Evolutionary conservation across 2,888 invertebrate species (phyloP), one percentile per base, ranked within the genome.

Genomic region (Noctua fimbriata): DNA sequence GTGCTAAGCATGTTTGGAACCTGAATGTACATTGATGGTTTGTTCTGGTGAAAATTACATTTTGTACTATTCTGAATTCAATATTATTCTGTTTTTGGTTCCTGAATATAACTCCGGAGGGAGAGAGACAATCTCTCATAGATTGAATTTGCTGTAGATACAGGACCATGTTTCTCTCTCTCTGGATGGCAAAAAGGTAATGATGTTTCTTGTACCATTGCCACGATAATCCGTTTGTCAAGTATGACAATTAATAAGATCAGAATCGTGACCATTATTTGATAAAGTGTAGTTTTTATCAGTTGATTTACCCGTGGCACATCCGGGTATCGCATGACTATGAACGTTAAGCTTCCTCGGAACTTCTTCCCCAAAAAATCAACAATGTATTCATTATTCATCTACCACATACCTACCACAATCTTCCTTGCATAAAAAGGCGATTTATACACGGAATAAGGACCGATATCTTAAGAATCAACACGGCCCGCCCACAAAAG

Each of bases 401-500:
- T 74, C 71, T 1, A 16, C 28, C 12, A 65, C n/a, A 58, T 24
- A 69, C n/a, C 9, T 5, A 44, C 65, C 32, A 28, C 16, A 60
- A 63, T 77, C 55, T 65, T 79, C 32, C 12, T 65, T 28, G 58
- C 75, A 52, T 47, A n/a, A 44, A 89, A 91, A 72, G 88, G 83
- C 67, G 78, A 72, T 76, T 77, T 66, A 89, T 88, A 86, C 36
- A 76, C 44, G 69, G 89, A 90, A 91, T 90, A 89, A 87, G 86
- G 90, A 82, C 83, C 88, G 91, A 93, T 94, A 95, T 94, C 93
- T 94, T 94, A 88, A 92, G 92, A 94, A 95, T 95, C 94, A 93
- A 94, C 94, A 92, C 90, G 87, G 87, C 87, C 92, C 95, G 94
- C 96, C 95, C 94, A 95, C 95, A 90, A 89, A 80, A 86, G 84